Base-by-base conservation (phyloP, 1,140 invertebrate species). In the Tetranychus cinnabarinus region DNA sequence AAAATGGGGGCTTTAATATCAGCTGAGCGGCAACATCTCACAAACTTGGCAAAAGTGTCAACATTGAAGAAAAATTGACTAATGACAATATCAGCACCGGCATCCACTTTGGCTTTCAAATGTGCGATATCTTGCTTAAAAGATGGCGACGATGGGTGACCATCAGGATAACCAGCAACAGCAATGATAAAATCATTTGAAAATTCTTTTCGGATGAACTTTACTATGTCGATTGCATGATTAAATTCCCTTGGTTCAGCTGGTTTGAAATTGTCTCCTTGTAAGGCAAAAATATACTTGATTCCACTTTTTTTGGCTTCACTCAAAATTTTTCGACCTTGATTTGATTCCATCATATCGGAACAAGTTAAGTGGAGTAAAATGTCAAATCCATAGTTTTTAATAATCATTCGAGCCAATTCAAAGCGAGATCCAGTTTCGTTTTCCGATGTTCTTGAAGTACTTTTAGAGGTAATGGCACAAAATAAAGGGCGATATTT, bases 71-170 rank as follows among this genome's bases (percentile, higher is more conserved):
- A 80, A 15, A 84, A 72, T 72, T 86, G 84, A 2, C 83, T 83
- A 65, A 86, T 81, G 35, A 86, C 80, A 63, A 86, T 83, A 72
- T 84, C 79, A 15, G 83, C 83, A 2, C 84, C 83, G 48, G 79
- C 80, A 64, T 82, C 76, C 34, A 84, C 80, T 73, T 86, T 86
- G 63, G 77, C 73, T 69, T 84, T 84, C 2, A 86, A 69, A 67
- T 81, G 73, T 52, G 70, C 55, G 10, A 86, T 67, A 70, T 85
- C 82, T 15, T 78, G 72, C 58, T 78, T 72, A 68, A 82, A 80
- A 6, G 76, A 77, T 3, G 62, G 54, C 34, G 80, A 78, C 62
- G 81, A 75, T 1, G 82, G 82, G 71, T 86, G 83, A 46, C 77
- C 80, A 59, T 77, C 73, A 2, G 84, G 83, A 72, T 85, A 85